A percentile compares a stretch with the other conserved stretches of the same genome.
Conservation (phyloP, 2,113 vertebrate species). For the Pterocles orientalis region DNA sequence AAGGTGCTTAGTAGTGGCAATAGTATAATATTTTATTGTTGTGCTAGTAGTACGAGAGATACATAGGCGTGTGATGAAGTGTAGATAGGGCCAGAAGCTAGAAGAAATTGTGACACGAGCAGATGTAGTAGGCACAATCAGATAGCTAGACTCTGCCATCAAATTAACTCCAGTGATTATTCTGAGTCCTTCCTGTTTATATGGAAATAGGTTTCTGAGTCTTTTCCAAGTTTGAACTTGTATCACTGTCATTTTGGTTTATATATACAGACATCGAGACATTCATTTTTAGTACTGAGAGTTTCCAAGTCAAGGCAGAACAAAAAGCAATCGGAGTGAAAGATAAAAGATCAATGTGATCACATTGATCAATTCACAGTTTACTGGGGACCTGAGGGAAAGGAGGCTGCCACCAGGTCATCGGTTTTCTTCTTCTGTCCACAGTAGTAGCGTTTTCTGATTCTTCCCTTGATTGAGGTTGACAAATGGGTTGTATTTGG, state of each 20-base stretch:
- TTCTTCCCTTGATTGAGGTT: neutral
- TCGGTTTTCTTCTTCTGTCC: neutral
- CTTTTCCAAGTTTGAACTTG: conserved; percentile 4
- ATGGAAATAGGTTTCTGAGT: conserved; percentile 2
- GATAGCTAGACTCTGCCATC: neutral
- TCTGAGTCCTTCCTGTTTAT: conserved; percentile 8
- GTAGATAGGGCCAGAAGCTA: neutral
- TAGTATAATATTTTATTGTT: neutral
- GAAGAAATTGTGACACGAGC: neutral
- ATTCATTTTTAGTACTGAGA: conserved; percentile 14
- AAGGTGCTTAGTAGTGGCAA: neutral
- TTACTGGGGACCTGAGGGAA: neutral
- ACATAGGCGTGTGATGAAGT: neutral
- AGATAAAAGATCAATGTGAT: neutral
- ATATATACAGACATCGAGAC: neutral
- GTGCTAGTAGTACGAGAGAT: neutral
- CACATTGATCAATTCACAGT: neutral
- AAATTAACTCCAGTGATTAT: conserved; percentile 15
- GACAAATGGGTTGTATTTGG: neutral
- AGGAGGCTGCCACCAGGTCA: neutral
- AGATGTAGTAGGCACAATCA: neutral
- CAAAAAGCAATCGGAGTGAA: neutral
- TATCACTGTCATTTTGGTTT: neutral
- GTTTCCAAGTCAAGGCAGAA: conserved; percentile 42
- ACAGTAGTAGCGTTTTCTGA: neutral